A percentile compares a stretch with the other conserved stretches of the same genome.
Evolutionary conservation across 2,888 invertebrate species (phyloP).

Genomic region (Biston betularia): DNA sequence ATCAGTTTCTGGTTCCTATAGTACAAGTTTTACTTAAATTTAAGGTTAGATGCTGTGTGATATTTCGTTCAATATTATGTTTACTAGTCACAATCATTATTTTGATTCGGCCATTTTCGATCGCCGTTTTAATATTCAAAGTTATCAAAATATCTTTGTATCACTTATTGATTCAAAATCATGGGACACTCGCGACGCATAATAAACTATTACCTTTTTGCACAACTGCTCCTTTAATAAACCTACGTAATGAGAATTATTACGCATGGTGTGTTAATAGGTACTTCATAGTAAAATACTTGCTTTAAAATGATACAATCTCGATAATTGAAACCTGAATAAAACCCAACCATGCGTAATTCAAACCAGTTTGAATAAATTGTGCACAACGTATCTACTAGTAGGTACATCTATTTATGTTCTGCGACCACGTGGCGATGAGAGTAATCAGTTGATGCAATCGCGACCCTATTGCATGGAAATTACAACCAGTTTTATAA

Average conservation of each 20-base stretch:
- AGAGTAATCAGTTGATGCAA: slow-evolving; percentile 40
- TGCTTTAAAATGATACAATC: neutral
- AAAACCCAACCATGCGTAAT: slow-evolving; percentile 23
- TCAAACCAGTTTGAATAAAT: slow-evolving; percentile 33
- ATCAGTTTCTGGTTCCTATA: no score
- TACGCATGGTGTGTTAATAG: slow-evolving; percentile 7
- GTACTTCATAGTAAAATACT: neutral
- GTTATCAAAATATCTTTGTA: no score
- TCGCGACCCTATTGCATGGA: slow-evolving; percentile 49
- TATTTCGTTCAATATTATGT: no score
- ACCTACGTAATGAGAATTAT: slow-evolving; percentile 1
- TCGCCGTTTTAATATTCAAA: no score
- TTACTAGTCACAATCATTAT: no score
- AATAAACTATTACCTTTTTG: neutral
- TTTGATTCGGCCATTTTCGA: no score
- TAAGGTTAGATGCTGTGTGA: no score
- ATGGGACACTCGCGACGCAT: no score
- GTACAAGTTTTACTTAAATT: no score
- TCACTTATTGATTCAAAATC: no score
- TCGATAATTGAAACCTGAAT: slow-evolving; percentile 27
- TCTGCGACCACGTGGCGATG: slow-evolving; percentile 35
- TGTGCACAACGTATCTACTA: neutral
- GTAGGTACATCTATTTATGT: neutral
- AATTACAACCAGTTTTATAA: slow-evolving; percentile 41
- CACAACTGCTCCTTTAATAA: neutral